A percentile compares a stretch with the other conserved stretches of the same genome.
phyloP scores from a whole-genome alignment of 2,797 vertebrate genomes.

The Triplophysa bombifrons region DNA sequence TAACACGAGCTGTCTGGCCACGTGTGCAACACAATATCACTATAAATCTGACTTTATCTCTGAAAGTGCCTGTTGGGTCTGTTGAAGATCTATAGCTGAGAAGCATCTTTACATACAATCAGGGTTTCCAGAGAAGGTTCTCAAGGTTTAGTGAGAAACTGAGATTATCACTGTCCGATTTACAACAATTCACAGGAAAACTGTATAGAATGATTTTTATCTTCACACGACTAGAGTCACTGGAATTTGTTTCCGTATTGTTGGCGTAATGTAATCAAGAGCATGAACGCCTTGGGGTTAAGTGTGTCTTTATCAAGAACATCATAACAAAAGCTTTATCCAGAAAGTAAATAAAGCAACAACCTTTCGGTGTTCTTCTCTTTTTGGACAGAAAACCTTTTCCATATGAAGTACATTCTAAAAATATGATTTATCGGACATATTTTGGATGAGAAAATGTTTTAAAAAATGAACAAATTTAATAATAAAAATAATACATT shows the following conservation, averaged over 20 bases:
- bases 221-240: not conserved
- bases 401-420: too few species aligned
- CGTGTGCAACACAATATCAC: constrained; percentile 25
- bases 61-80: constrained; percentile 14
- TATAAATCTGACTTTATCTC: constrained; percentile 37
- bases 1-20: constrained; percentile 9
- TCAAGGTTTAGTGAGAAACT: constrained; percentile 11
- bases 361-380: not conserved
- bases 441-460: not conserved
- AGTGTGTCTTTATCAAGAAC: not conserved
- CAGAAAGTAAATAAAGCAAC: not conserved
- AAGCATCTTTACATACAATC: constrained; percentile 39
- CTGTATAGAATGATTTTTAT: not conserved
- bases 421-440: too few species aligned
- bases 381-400: not conserved
- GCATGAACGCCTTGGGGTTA: not conserved
- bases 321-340: not conserved
- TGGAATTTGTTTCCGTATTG: not conserved
- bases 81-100: not conserved
- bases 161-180: not conserved
- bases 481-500: not conserved
- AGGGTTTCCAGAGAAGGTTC: constrained; percentile 8
- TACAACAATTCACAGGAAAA: not conserved
- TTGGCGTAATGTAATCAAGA: not conserved
- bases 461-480: not conserved